A percentile compares a stretch with the other conserved stretches of the same genome.
Conservation (phyloP, 2,113 vertebrate species). For the Pygoscelis antarcticus region DNA sequence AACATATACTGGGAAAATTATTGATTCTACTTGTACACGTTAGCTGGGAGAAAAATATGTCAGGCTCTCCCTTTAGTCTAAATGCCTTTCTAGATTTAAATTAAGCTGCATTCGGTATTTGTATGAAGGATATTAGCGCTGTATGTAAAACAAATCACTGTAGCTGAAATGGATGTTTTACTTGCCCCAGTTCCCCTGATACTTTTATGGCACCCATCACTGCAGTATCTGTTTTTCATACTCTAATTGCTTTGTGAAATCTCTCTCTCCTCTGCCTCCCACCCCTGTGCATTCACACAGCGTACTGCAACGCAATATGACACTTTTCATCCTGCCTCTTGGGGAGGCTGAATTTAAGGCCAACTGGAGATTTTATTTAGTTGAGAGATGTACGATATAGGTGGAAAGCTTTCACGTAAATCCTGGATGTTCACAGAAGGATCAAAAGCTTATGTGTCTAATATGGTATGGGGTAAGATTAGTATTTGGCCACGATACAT, state of each 20-base stretch:
- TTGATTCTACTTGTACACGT: conserved; percentile 5
- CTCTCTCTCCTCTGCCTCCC: background rate
- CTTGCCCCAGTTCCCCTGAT: background rate
- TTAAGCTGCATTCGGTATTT: background rate
- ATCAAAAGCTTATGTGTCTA: background rate
- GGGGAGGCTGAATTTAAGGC: conserved; percentile 51
- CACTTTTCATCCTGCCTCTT: conserved; percentile 27
- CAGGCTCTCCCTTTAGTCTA: background rate
- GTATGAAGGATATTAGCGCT: background rate
- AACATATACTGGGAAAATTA: conserved; percentile 41
- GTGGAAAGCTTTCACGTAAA: conserved; percentile 31
- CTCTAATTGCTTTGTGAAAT: background rate
- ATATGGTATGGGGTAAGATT: background rate
- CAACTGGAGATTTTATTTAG: conserved; percentile 21
- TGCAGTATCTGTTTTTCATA: background rate
- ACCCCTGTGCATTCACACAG: background rate
- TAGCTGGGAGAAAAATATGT: background rate
- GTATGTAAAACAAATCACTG: conserved; percentile 32
- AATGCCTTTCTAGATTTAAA: conserved; percentile 33
- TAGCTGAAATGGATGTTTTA: conserved; percentile 21
- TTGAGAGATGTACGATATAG: background rate
- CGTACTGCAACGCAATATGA: background rate
- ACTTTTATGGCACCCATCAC: background rate
- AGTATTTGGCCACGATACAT: background rate
- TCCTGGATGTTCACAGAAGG: background rate